Base-by-base conservation (phyloP, 1,140 invertebrate species). In the Cydia pomonella region DNA sequence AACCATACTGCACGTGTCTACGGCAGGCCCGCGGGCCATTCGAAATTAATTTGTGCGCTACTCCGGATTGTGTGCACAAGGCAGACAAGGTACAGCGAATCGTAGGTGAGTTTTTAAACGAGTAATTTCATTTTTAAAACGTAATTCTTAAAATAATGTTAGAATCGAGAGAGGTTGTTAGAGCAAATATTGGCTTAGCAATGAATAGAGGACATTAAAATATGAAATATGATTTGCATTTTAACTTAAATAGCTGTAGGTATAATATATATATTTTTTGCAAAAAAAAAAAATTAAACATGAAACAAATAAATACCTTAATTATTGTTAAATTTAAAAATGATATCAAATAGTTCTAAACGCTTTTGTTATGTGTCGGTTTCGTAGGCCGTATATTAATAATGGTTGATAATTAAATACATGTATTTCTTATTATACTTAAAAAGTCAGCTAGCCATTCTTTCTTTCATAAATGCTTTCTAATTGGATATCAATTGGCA, bases 21-120 rank as follows among this genome's bases (percentile, higher is more conserved):
- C 62, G 63, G 71, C 27, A 27, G 59, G 47, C 25, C 90, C 83
- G 47, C 27, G 71, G 85, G 90, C 89, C 87, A 87, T 91, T 79
- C 86, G 84, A 87, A 92, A 91, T 92, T 92, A 92, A 92, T 92
- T 92, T 91, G 85, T 87, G 80, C 82, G 78, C 80, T 72, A 77
- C 85, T 74, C 66, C 73, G 78, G 77, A 82, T 84, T 85, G 87
- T 91, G 84, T 92, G 84, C 90, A 90, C 87, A 84, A 78, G 85
- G 79, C 77, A 77, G 25, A 69, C 21, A 72, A 47, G 12, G 63
- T 21, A 23, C 41, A 75, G 38, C 38, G 23, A 64, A 38, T 18
- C 5, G 80, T 77, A 79, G 21, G 73, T 78, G 76, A 59, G 16
- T 33, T 72, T 80, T 77, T 69, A 13, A 44, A 18, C 9, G 47